Evolutionary conservation across 2,888 invertebrate genomes (phyloP).

Genomic region (Aplocera efformata): DNA sequence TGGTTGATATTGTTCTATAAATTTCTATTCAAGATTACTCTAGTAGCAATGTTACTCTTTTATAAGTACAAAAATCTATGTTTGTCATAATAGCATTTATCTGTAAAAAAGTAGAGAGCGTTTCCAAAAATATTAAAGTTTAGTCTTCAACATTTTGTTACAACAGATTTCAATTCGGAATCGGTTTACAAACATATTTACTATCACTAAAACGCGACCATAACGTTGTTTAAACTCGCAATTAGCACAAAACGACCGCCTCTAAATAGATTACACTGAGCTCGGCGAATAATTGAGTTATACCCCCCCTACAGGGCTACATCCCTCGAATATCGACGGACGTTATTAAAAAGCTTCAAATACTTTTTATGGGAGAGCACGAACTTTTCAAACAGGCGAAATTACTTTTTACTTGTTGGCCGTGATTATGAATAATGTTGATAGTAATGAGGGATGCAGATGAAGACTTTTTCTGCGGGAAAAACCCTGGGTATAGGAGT

Average conservation of each 20-base stretch:
- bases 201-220: constrained; percentile 5
- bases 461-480: no score
- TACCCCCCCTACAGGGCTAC: constrained; percentile 12
- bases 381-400: background rate
- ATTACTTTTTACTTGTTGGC: background rate
- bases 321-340: constrained; percentile 12
- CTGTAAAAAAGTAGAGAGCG: no score
- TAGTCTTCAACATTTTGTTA: no score
- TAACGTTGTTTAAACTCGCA: constrained; percentile 23
- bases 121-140: no score
- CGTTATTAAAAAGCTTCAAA: constrained; percentile 13
- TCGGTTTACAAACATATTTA: constrained; percentile 1
- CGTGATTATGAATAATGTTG: no score
- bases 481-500: no score
- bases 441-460: background rate
- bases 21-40: no score
- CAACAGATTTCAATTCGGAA: no score
- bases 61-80: no score
- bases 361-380: constrained; percentile 11
- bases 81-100: no score
- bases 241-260: constrained; percentile 21
- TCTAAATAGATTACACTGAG: constrained; percentile 19
- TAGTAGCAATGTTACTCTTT: no score
- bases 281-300: constrained; percentile 25
- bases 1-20: no score